A percentile compares a stretch with the other conserved stretches of the same genome.
Conservation (phyloP, 2,113 vertebrate genomes). For the Hippocampus abdominalis region DNA sequence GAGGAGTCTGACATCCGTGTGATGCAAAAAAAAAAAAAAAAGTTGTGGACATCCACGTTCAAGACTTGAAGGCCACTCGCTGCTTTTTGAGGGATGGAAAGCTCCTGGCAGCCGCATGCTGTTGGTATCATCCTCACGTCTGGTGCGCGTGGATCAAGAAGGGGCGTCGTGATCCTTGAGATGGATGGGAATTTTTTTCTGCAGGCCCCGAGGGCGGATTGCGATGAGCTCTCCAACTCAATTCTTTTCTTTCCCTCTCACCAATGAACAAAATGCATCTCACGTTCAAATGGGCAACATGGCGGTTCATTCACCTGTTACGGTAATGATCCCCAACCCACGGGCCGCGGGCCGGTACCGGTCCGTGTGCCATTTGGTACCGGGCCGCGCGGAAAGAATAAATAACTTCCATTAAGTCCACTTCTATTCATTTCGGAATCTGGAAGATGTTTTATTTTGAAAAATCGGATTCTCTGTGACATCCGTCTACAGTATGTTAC, state of each 20-base stretch:
- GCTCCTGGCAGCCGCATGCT: background rate
- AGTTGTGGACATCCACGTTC: background rate
- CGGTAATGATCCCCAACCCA: too few relatives aligned
- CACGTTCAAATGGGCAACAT: background rate
- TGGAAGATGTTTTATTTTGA: too few relatives aligned
- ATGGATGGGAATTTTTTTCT: conserved; percentile 37
- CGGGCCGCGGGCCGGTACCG: too few relatives aligned
- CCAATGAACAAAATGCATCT: background rate
- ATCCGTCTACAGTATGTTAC: too few relatives aligned
- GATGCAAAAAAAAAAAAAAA: background rate
- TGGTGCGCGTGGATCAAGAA: conserved; percentile 35
- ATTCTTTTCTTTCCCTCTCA: background rate
- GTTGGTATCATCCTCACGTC: conserved; percentile 45
- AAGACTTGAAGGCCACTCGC: background rate
- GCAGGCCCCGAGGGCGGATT: conserved; percentile 10
- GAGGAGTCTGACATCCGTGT: background rate
- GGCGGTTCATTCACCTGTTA: too few relatives aligned
- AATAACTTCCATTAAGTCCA: too few relatives aligned
- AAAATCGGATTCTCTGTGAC: too few relatives aligned
- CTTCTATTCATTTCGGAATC: too few relatives aligned
- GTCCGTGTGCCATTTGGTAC: too few relatives aligned
- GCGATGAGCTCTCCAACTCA: conserved; percentile 6
- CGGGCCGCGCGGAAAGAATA: too few relatives aligned
- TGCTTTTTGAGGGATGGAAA: conserved; percentile 7
- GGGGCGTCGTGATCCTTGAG: conserved; percentile 13